Evolutionary conservation across 2,113 vertebrate genomes (phyloP).

Genomic region (Callaeas wilsoni): DNA sequence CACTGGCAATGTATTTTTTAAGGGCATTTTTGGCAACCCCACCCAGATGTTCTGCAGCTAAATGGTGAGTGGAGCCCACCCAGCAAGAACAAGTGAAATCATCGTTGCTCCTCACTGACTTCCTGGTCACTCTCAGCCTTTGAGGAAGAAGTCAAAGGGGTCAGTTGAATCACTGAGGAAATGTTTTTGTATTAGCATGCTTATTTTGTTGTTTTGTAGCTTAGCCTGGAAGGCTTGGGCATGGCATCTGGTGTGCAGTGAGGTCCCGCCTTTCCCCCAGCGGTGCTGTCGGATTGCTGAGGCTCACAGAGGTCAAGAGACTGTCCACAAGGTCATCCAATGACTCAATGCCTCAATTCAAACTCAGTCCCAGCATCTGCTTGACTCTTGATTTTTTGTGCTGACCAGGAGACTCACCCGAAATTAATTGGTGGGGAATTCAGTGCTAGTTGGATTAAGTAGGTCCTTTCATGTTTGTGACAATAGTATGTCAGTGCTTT

Average conservation of each 20-base stretch:
- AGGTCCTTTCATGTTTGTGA: constrained; percentile 3
- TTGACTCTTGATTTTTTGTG: constrained; percentile 12
- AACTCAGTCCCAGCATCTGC: neutral
- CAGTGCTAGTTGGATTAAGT: neutral
- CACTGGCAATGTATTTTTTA: neutral
- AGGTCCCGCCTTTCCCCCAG: neutral
- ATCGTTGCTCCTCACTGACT: neutral
- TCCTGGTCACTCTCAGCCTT: neutral
- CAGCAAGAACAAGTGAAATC: constrained; percentile 42
- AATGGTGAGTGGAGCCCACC: constrained; percentile 30
- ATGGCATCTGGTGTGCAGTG: neutral
- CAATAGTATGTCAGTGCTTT: neutral
- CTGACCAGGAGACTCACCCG: neutral
- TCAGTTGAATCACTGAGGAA: constrained; percentile 53
- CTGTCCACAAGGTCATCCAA: neutral
- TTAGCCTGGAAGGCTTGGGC: neutral
- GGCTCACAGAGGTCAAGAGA: neutral
- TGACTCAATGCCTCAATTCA: constrained; percentile 6
- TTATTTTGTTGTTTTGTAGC: neutral
- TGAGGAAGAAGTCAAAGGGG: constrained; percentile 1
- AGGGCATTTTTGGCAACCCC: constrained; percentile 16
- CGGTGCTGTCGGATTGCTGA: neutral
- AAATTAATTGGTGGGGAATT: constrained; percentile 23
- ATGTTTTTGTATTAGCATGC: neutral
- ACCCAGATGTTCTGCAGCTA: neutral